Evolutionary conservation across 2,888 invertebrate species (phyloP).

Genomic region (Pyrrhia umbra): DNA sequence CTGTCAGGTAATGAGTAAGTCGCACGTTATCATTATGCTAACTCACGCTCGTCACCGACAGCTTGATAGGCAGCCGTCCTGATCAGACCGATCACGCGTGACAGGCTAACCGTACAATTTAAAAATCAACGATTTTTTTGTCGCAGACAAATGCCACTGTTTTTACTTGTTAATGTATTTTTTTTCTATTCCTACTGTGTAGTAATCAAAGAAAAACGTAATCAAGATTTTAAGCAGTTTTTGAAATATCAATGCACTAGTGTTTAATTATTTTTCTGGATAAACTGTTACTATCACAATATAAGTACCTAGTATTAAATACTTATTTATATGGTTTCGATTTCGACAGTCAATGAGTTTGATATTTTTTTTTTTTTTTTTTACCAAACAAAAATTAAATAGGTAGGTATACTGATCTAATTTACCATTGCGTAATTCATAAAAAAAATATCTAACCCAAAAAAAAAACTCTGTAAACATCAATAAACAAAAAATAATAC

Average conservation of each 20-base stretch:
- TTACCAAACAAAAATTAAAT: not conserved
- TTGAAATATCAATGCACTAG: no score
- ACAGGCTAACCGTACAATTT: constrained; percentile 36
- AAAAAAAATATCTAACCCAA: constrained; percentile 23
- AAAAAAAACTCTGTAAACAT: constrained; percentile 46
- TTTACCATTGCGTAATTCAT: not conserved
- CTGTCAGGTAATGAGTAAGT: constrained; percentile 53
- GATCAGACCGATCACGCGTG: constrained; percentile 36
- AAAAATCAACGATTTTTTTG: constrained; percentile 12
- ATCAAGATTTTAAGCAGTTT: no score
- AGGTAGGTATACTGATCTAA: not conserved
- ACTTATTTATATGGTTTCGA: no score
- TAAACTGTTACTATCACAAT: no score
- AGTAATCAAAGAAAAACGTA: no score
- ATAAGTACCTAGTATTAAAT: no score
- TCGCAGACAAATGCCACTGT: constrained; percentile 6
- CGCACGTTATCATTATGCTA: constrained; percentile 55
- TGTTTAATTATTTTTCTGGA: no score
- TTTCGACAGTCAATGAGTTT: no score
- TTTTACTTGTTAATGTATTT: no score
- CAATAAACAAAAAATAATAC: constrained; percentile 47
- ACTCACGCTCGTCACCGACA: constrained; percentile 36
- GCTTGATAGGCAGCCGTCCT: constrained; percentile 30
- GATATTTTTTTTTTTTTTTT: no score
- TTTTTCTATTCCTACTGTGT: no score